Evolutionary conservation across 2,113 vertebrate genomes (phyloP), one percentile per base, ranked within the genome.

Genomic region (Melospiza georgiana): DNA sequence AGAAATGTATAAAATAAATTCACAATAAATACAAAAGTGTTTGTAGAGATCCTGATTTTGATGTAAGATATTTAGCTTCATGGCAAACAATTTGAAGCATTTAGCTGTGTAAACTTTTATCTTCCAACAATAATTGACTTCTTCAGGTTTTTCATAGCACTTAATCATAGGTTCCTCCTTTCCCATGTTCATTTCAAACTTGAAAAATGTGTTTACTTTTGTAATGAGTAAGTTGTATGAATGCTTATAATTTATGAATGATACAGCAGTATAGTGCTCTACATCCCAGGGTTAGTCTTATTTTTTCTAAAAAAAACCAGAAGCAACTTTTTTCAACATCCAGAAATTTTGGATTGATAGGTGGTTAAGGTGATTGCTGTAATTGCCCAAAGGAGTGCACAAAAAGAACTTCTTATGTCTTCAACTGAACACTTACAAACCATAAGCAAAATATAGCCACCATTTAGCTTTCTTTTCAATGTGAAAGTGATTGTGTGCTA

Each of bases 171-270:
- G 6, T 52, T 84, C 51, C 37, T 96, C 72, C 17, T 74, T 94
- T 95, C 35, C 23, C 31, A 25, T 84, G 49, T 76, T 87, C 30
- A 62, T 92, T 95, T 78, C 68, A 91, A 77, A 61, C 13, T 66
- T 72, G 37, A 92, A 94, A 93, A 93, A 79, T 88, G 41, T 71
- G 25, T 84, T 72, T 96, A 61, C 16, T 75, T 94, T 35, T 20
- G 37, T 85, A 81, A 59, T 39, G 37, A 39, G 37, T 1, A 68
- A 71, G 23, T 72, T 62, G 5, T 62, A 30, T 80, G 52, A 90
- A 61, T 67, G 24, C 15, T 65, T 74, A n/a, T 61, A 33, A 78
- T 91, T 55, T 48, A 59, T 55, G 18, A 89, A 76, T 66, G 9
- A 31, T 55, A 35, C 6, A 28, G 48, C 27, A 49, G 41, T 55